Base-by-base conservation (phyloP, 2,113 vertebrate genomes). In the Heloderma charlesbogerti region DNA sequence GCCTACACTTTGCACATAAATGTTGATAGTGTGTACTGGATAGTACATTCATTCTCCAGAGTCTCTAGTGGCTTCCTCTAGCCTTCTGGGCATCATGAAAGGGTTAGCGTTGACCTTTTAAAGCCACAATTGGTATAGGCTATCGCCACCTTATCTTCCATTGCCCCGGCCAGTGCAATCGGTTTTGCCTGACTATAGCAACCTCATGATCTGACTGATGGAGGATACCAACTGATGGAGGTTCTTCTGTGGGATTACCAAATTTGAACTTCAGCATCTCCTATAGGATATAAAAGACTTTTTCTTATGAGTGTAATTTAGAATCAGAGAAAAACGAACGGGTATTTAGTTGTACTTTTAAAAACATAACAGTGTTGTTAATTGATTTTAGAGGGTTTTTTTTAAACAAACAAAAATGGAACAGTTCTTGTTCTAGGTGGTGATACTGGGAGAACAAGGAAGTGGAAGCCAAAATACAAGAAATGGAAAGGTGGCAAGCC, bases 251-350 rank as follows among this genome's bases (percentile, higher is more conserved):
- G 22, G 18, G 48, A 69, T 4, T 51, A 31, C 31, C 1, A 48
- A 72, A n/a, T 72, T 86, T 72, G 34, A 20, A 48, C 6, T 63
- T 57, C 5, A 29, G 6, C 6, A 87, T 57, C 6, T 10, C 13
- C 48, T 48, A 48, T 54, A 72, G 43, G 1, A 72, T n/a, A 57
- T 57, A 3, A 54, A 37, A 72, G 13, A 57, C 27, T 2, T 27
- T 22, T 57, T 27, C 0, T 25, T 54, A 86, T 54, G 12, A 57
- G 20, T 54, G 34, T n/a, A 48, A 74, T 37, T 74, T 86, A 18
- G 20, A 86, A 71, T 86, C 67, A 86, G 34, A 86, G 85, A 87
- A 87, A 87, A 74, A 7, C 71, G 60, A 75, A 12, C 43, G 12
- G 25, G 16, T 31, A 57, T 43, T 87, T n/a, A 86, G 20, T 45